phyloP scores from a whole-genome alignment of 2,888 invertebrate species.

The Trissonchulus sp. region DNA sequence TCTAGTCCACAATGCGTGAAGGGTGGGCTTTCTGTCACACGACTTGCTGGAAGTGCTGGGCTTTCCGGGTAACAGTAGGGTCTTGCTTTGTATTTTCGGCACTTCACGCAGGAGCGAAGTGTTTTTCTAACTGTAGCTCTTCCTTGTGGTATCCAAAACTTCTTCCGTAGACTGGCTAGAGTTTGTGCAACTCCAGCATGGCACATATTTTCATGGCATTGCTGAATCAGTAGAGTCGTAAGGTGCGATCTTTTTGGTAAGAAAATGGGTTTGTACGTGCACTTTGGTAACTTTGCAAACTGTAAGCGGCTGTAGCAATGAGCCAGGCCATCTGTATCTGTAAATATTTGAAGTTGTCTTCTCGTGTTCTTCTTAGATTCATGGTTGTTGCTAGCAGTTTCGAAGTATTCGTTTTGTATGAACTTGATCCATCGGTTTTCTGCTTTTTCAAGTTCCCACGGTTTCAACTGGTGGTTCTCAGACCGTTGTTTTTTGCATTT shows the following conservation, averaged over 20 bases:
- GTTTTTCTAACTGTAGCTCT: constrained; percentile 9
- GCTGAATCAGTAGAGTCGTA: constrained; percentile 13
- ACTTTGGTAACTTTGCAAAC: constrained; percentile 12
- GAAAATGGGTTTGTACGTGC: constrained; percentile 2
- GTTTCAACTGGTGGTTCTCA: too few relatives aligned
- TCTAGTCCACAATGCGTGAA: constrained; percentile 12
- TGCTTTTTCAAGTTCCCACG: too few relatives aligned
- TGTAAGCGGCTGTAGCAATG: background rate
- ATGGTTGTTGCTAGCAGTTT: too few relatives aligned
- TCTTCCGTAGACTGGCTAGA: constrained; percentile 18
- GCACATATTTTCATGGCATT: constrained; percentile 1
- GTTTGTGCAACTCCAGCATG: constrained; percentile 6
- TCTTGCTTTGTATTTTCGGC: too few relatives aligned
- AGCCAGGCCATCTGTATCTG: constrained; percentile 15
- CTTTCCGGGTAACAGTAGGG: background rate
- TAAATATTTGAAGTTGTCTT: too few relatives aligned
- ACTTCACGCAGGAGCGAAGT: constrained; percentile 2
- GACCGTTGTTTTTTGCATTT: too few relatives aligned
- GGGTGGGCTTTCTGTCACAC: background rate
- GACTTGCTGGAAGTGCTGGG: background rate
- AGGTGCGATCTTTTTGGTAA: constrained; percentile 12
- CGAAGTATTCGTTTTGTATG: too few relatives aligned
- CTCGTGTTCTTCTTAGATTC: too few relatives aligned
- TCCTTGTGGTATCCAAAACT: constrained; percentile 18
- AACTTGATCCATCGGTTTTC: too few relatives aligned